Evolutionary conservation across 2,888 invertebrate genomes (phyloP), one percentile per base, ranked within the genome.

Genomic region (Cyclophora punctaria): DNA sequence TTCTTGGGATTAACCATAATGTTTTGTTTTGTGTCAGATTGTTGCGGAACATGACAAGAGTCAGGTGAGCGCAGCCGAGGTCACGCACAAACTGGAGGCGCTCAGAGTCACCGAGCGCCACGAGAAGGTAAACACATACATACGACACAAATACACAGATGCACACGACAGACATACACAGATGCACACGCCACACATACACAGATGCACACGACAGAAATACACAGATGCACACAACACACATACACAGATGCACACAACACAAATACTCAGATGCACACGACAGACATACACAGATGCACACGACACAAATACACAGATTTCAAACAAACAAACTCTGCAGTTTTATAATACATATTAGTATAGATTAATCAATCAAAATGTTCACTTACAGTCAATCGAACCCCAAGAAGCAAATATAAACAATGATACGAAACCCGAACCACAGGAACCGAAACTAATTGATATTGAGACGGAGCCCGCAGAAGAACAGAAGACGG

Each of bases 81-180:
- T 88, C 49, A 75, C 79, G 56, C 83, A 86, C 71, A 87, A 86
- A 56, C 58, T 88, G 53, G 76, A 82, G 55, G 87, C 86, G 49
- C 20, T 20, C 50, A 73, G 67, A 20, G 60, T 64, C 37, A 50
- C 62, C 6, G 55, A 53, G 51, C 7, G 48, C 0, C 41, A 35
- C 4, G 35, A 58, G 2, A 53, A 51, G 48, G 52, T 56, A 45
- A 33, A 20, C 20, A 20, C 20, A 20, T 20, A 20, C 20, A 20
- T 2, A 20, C 20, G 20, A 20, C 20, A 20, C 20, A 20, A 20
- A 20, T 20, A 20, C 20, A 20, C 20, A 20, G 20, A 20, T 20
- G 20, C 20, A 20, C 20, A 20, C 20, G 20, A 2, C 20, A 20
- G 20, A 20, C 20, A 1, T 20, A 20, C 20, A 20, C 20, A 20